Percentiles rank a stretch among this genome's conserved stretches.
Evolutionary conservation across 2,797 vertebrate genomes (phyloP).

Genomic region (Ambastaia sidthimunki): DNA sequence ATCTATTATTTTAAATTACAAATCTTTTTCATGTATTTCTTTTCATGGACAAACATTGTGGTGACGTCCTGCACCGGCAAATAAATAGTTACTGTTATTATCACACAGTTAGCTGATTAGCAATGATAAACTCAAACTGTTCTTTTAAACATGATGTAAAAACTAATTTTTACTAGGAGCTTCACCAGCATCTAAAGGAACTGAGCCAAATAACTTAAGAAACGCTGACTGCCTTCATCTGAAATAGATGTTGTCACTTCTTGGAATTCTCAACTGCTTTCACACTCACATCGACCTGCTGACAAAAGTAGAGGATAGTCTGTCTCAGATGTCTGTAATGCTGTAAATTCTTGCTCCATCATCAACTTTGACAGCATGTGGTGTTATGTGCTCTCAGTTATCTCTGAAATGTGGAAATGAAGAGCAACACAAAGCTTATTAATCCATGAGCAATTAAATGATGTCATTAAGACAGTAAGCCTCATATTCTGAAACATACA

Average conservation of each 20-base stretch:
- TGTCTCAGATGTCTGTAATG: background rate
- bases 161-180: slow-evolving; percentile 7
- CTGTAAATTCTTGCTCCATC: background rate
- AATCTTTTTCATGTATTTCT: no score
- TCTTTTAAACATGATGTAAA: slow-evolving; percentile 1
- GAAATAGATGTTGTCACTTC: background rate
- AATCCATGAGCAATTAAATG: background rate
- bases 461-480: background rate
- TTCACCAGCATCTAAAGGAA: background rate
- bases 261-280: background rate
- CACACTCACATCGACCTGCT: slow-evolving; percentile 20
- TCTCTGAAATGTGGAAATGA: slow-evolving; percentile 2
- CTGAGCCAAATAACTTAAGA: slow-evolving; percentile 9
- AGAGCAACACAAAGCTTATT: background rate
- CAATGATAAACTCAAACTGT: background rate
- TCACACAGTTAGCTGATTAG: no score
- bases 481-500: background rate
- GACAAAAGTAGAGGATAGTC: slow-evolving; percentile 7
- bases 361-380: background rate
- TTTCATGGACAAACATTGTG: no score
- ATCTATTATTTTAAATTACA: no score
- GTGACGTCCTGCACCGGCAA: no score
- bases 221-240: slow-evolving; percentile 13
- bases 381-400: background rate
- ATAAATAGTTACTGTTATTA: no score